Base-by-base conservation (phyloP, 2,797 vertebrate genomes). In the Lates japonicus region DNA sequence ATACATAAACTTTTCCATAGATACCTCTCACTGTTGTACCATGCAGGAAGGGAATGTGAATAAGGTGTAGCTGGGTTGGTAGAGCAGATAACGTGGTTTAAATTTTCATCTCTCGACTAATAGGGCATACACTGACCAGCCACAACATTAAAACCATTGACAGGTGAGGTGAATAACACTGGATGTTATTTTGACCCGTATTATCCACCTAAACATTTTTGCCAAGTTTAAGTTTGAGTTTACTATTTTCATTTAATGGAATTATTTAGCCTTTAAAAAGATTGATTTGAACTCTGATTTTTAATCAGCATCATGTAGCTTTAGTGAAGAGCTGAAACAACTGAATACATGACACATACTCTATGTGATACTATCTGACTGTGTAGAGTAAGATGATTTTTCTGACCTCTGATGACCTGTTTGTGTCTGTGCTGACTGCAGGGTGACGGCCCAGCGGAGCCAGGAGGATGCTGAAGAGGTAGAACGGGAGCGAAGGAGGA, bases 391-490 rank as follows among this genome's bases (percentile, higher is more conserved):
- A 20, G 19, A 49, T 20, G 44, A 19, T 7, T 48, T 7, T 48
- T 46, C 44, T 46, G 13, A 48, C 44, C 17, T 29, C 6, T 70
- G 31, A 79, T 37, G 31, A 35, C 8, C 22, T 37, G 60, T 33
- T 42, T 37, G 16, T 80, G 37, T 88, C 39, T 17, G 1, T 54
- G 65, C 14, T 46, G 52, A 42, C 80, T 86, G 57, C 89, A 98
- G 97, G 92, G 87, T 97, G 87, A 96, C 96, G 22, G 92, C 95
- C 0, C 97, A 97, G 87, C 92, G 97, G 90, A 97, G 95, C 0
- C 93, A 95, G 84, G 97, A 98, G 72, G 97, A 97, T 0, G 95
- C 96, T 70, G 97, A 97, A 80, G 97, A 98, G 88, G 93, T 94
- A 0, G 95, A 97, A 0, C 84, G 94, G 9, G 96, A 98, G 78